Conservation (phyloP, 2,888 invertebrate species). For the Antheraea yamamai region DNA sequence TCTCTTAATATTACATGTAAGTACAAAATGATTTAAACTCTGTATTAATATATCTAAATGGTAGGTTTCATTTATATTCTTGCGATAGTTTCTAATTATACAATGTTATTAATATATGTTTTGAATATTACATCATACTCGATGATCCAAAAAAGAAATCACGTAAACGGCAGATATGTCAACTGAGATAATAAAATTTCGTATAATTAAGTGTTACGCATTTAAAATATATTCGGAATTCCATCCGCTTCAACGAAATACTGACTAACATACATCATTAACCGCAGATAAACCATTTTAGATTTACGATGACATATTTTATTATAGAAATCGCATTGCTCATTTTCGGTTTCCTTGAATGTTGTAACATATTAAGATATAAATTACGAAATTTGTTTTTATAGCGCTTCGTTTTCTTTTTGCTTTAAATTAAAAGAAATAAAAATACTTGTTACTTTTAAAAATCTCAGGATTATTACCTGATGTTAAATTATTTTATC, state of each 20-base stretch:
- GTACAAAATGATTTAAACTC: too few relatives aligned
- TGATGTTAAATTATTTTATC: not conserved
- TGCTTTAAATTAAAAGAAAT: not conserved
- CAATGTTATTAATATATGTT: not conserved
- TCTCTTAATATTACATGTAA: too few relatives aligned
- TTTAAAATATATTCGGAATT: conserved; percentile 3
- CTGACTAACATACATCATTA: conserved; percentile 3
- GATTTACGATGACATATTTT: conserved; percentile 13
- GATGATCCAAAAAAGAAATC: not conserved
- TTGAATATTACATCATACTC: too few relatives aligned
- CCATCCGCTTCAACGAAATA: not conserved
- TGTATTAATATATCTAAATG: too few relatives aligned
- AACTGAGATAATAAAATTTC: not conserved
- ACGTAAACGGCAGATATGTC: not conserved
- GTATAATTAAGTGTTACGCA: conserved; percentile 4
- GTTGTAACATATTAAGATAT: not conserved
- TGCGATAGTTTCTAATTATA: not conserved
- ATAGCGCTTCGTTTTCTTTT: not conserved
- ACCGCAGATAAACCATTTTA: conserved; percentile 11
- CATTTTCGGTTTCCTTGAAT: conserved; percentile 6
- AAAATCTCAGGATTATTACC: not conserved
- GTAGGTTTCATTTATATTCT: too few relatives aligned
- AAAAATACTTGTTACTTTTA: not conserved
- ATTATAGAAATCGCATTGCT: conserved; percentile 16
- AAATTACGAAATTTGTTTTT: not conserved